These are phyloP conservation scores for Corynorhinus townsendii DNA, from an alignment of 2,113 vertebrate genomes.

Conservation along the genomic window DNA sequence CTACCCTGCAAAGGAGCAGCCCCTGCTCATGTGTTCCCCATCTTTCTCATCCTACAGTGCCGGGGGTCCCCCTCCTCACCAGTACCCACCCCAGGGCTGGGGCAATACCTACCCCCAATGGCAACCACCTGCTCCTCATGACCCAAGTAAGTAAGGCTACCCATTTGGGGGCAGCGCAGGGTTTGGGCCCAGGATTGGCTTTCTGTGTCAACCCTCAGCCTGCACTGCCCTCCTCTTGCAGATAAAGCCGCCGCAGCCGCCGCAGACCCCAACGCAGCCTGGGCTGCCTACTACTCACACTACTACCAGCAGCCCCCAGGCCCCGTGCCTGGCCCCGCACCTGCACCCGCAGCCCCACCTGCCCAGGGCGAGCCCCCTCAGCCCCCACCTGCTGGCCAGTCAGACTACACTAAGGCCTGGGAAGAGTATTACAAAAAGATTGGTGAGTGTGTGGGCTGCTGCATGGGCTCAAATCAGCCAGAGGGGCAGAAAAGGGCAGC, in stretches of 20 bases:
- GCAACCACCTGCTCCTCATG: slow-evolving; percentile 90
- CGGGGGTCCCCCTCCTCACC: slow-evolving; percentile 85
- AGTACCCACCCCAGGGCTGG: slow-evolving; percentile 91
- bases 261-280: slow-evolving; percentile 90
- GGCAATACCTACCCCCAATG: slow-evolving; percentile 91
- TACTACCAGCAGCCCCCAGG: slow-evolving; percentile 92
- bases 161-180: neutral
- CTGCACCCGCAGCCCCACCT: slow-evolving; percentile 83
- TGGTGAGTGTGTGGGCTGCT: slow-evolving; percentile 73
- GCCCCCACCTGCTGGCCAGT: slow-evolving; percentile 84
- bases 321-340: slow-evolving; percentile 83
- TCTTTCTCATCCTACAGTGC: slow-evolving; percentile 76
- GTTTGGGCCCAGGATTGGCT: neutral
- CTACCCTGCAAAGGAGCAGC: too few relatives aligned
- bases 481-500: neutral
- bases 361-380: slow-evolving; percentile 84
- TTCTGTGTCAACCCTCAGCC: rapidly evolving
- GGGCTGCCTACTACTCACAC: slow-evolving; percentile 95
- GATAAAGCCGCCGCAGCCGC: slow-evolving; percentile 85
- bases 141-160: slow-evolving; percentile 85
- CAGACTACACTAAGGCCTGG: slow-evolving; percentile 95
- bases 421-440: slow-evolving; percentile 97
- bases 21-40: neutral
- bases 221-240: neutral
- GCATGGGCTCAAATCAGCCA: rapidly evolving